Base-by-base conservation (phyloP, 2,797 vertebrate species). In the Thamnophis elegans region DNA sequence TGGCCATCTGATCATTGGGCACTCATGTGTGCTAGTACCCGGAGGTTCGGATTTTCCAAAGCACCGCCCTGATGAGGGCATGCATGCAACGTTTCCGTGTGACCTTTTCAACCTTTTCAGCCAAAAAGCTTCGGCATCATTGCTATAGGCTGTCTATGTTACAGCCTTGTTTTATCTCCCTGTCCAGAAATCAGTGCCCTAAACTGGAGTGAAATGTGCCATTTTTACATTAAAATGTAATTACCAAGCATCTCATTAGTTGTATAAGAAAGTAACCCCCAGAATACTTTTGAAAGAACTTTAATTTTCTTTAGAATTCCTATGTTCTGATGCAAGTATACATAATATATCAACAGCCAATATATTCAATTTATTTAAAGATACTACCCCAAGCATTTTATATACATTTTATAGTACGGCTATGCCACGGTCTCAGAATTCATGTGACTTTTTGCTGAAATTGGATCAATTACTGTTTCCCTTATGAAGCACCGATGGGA, bases 121-220 rank as follows among this genome's bases (percentile, higher is more conserved):
- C 42, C 42, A 42, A 42, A 42, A 42, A 42, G 42, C 2, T 42
- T 42, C 42, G 42, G 2, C 42, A 42, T 42, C 42, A 42, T 4
- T 42, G 42, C 28, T 65, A 6, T 16, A n/a, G 13, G 28, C 13
- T 65, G 28, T n/a, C 62, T 90, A 89, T 60, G 12, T 26, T 91
- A 68, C 85, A 36, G 88, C 91, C 90, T 62, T 85, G 85, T 60
- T 65, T 53, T 26, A 18, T 73, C 53, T 65, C 78, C 58, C 47
- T 91, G 82, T 7, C 85, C 93, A 94, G 68, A 54, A 0, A 89
- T 92, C 86, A 94, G 55, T 32, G 88, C 65, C 94, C 56, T 53
- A 89, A 94, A 86, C 4, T n/a, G 73, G 56, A 42, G 47, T 36
- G 47, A 16, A 10, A 2, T 42, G 9, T 12, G 55, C 2, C 54